Conservation (phyloP, 2,888 invertebrate genomes). For the Chrysomela aeneicollis region DNA sequence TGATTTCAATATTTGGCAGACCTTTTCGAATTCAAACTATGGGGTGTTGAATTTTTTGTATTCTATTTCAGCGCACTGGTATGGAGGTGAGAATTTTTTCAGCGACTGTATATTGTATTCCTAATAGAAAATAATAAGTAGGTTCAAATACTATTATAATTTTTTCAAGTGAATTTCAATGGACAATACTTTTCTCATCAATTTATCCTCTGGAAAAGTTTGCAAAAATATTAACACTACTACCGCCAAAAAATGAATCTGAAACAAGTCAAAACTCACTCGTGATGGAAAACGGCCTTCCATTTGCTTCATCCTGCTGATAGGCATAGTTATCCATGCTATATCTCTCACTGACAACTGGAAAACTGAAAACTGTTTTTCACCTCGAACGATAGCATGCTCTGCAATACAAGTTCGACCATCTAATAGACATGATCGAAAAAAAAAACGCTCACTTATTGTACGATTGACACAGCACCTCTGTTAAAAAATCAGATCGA, state of each 20-base stretch:
- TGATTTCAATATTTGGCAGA: no score
- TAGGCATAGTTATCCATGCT: slow-evolving; percentile 49
- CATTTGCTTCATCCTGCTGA: slow-evolving; percentile 43
- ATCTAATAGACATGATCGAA: slow-evolving; percentile 22
- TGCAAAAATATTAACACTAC: no score
- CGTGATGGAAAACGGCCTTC: slow-evolving; percentile 40
- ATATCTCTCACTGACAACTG: background rate
- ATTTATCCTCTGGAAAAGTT: no score
- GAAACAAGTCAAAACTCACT: slow-evolving; percentile 35
- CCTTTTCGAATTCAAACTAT: no score
- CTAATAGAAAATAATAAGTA: no score
- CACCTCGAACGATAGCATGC: slow-evolving; percentile 11
- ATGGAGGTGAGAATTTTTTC: no score
- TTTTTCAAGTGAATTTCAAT: no score
- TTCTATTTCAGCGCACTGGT: no score
- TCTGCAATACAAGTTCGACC: slow-evolving; percentile 19
- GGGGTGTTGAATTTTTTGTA: no score
- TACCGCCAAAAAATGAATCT: background rate
- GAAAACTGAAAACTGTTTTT: slow-evolving; percentile 10
- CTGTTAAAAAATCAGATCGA: slow-evolving; percentile 22
- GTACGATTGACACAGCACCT: slow-evolving; percentile 26
- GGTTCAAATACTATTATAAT: no score
- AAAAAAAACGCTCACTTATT: slow-evolving; percentile 12
- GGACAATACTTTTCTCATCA: no score
- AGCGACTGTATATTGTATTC: no score